These are phyloP conservation scores for Cerceris ruficornis DNA, from an alignment of 2,888 invertebrate species.

Conservation along the genomic window DNA sequence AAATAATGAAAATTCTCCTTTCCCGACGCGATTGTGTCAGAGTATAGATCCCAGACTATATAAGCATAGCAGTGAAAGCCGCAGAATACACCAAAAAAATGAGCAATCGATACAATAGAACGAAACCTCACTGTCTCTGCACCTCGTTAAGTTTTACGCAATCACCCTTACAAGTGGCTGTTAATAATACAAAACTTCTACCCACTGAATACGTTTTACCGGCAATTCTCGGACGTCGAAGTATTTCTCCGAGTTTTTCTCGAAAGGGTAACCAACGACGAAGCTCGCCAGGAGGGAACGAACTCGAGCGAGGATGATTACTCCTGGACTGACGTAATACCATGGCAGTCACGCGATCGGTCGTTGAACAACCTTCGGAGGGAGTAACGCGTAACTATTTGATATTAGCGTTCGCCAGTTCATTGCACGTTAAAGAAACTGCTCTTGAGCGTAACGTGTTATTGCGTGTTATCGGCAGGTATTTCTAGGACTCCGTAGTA, in stretches of 20 bases:
- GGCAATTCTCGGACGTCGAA: neutral
- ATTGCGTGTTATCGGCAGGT: too few species aligned
- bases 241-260: neutral
- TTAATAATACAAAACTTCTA: too few species aligned
- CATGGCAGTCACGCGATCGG: constrained; percentile 46
- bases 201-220: neutral
- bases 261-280: neutral
- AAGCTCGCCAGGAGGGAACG: constrained; percentile 2
- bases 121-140: neutral
- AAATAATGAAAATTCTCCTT: too few species aligned
- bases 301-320: constrained; percentile 30
- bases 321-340: constrained; percentile 27
- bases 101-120: neutral
- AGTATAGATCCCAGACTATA: too few species aligned
- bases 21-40: too few species aligned
- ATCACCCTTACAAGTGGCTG: too few species aligned
- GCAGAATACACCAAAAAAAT: too few species aligned
- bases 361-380: constrained; percentile 47
- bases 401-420: neutral
- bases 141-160: too few species aligned
- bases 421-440: too few species aligned
- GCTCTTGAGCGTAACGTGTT: too few species aligned
- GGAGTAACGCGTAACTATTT: constrained; percentile 26
- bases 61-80: neutral
- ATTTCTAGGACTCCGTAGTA: too few species aligned